Percentiles rank a stretch among this genome's conserved stretches.
Conservation (phyloP, 1,140 invertebrate genomes). For the Brachionus rubens region DNA sequence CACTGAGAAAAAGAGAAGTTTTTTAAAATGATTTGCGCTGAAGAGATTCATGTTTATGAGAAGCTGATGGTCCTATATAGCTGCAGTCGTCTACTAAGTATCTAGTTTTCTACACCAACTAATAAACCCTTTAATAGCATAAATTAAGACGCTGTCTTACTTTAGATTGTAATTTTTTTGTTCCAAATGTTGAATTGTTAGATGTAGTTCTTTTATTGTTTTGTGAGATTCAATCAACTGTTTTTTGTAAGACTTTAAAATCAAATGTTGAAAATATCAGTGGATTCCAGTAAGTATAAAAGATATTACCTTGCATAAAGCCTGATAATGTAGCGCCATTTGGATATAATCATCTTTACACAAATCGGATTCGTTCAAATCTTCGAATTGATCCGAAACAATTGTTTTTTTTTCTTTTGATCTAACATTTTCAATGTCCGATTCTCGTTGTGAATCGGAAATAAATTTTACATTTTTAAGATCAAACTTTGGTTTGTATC, state of each 20-base stretch:
- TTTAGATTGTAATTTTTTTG: conserved; percentile 30
- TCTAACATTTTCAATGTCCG: too few species aligned
- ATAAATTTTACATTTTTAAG: too few species aligned
- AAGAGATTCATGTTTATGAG: too few species aligned
- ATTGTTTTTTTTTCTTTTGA: neutral
- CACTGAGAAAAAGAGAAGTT: too few species aligned
- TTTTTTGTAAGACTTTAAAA: conserved; percentile 12
- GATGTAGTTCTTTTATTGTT: conserved; percentile 26
- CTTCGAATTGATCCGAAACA: neutral
- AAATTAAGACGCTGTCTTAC: neutral
- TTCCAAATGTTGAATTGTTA: conserved; percentile 19
- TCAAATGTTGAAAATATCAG: too few species aligned
- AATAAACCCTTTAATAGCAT: neutral
- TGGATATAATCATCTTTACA: conserved; percentile 40
- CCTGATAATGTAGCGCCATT: conserved; percentile 29
- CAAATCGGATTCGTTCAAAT: neutral
- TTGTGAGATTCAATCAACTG: conserved; percentile 43
- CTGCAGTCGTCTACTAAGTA: too few species aligned
- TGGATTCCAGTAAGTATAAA: too few species aligned
- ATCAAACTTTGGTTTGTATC: too few species aligned
- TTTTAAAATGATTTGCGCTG: too few species aligned
- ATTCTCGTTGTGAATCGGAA: too few species aligned
- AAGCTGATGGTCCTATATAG: too few species aligned
- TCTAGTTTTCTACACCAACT: too few species aligned
- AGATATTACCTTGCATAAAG: conserved; percentile 37